Base-by-base conservation (phyloP, 1,140 invertebrate species). In the Heterodera schachtii region DNA sequence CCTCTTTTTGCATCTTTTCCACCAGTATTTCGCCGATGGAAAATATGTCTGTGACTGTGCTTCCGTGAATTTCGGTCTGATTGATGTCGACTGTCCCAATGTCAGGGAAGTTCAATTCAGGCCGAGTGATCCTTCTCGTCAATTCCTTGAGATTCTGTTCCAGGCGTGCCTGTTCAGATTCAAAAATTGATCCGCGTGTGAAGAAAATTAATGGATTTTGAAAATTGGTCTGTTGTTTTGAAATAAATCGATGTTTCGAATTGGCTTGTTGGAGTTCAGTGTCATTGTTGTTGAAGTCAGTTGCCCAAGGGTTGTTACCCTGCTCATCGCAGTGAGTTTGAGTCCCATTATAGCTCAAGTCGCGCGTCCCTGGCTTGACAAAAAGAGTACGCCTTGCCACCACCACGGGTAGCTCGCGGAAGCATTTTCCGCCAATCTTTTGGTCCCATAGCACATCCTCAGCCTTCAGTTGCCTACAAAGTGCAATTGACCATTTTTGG, bases 141-240 rank as follows among this genome's bases (percentile, higher is more conserved):
- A 75, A 41, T 11, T 75, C 60, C 60, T 75, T 49, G 8, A 75
- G 9, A 13, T 41, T 60, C 16, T 60, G 11, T 46, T 75, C 60
- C 41, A 47, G n/a, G 43, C n/a, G 31, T 41, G 3, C 31, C 47
- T 47, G 49, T 13, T 75, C 73, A 3, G 49, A 11, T 41, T 75
- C 73, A 75, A 75, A 75, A 47, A 47, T 75, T 13, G 60, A 78
- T 57, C 79, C 77, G 8, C 31, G 9, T 80, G 31, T 57, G 41
- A 31, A 21, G 66, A 46, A 16, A 80, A 44, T 13, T 31, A 47
- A 49, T 13, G 77, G 47, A 3, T 80, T 60, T 47, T 43, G 16
- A 43, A 31, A 16, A 78, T 66, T 49, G 3, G n/a, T n/a, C 6
- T 21, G 16, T 43, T 69, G 31, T 66, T 41, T 3, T 73, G n/a